Evolutionary conservation across 2,113 vertebrate genomes (phyloP).

Genomic region (Pelecanoides urinatrix): DNA sequence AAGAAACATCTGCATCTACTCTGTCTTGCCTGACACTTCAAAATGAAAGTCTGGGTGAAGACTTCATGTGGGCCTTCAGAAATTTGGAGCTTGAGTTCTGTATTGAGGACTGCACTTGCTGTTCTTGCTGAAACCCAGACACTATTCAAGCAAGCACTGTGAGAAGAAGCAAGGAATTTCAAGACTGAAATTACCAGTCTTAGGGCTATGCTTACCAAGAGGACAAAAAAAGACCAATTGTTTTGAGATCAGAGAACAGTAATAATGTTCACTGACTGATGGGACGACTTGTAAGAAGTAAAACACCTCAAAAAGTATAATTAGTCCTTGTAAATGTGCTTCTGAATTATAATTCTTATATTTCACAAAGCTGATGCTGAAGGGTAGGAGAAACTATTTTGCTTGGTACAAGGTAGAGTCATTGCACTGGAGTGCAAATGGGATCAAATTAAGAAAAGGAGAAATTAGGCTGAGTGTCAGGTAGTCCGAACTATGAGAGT

Average conservation of each 20-base stretch:
- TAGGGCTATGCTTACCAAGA: background rate
- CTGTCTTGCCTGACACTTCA: background rate
- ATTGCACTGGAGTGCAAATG: background rate
- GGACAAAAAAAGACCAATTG: background rate
- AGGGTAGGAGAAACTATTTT: background rate
- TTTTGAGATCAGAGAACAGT: background rate
- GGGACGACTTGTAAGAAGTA: background rate
- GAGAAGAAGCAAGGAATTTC: background rate
- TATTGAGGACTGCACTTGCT: background rate
- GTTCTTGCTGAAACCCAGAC: background rate
- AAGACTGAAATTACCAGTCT: slow-evolving; percentile 12
- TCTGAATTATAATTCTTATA: background rate
- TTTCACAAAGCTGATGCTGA: background rate
- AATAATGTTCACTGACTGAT: background rate
- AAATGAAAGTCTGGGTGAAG: background rate
- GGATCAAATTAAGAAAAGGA: background rate
- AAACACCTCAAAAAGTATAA: background rate
- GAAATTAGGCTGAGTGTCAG: slow-evolving; percentile 45
- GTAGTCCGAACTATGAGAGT: background rate
- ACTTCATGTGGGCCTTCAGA: background rate
- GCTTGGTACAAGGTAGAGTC: background rate
- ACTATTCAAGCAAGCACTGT: background rate
- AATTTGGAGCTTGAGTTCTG: background rate
- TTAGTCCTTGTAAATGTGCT: background rate
- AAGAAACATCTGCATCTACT: background rate